A percentile compares a stretch with the other conserved stretches of the same genome.
These are phyloP conservation scores for Caranx melampygus DNA, from an alignment of 2,113 vertebrate genomes.

Conservation along the genomic window DNA sequence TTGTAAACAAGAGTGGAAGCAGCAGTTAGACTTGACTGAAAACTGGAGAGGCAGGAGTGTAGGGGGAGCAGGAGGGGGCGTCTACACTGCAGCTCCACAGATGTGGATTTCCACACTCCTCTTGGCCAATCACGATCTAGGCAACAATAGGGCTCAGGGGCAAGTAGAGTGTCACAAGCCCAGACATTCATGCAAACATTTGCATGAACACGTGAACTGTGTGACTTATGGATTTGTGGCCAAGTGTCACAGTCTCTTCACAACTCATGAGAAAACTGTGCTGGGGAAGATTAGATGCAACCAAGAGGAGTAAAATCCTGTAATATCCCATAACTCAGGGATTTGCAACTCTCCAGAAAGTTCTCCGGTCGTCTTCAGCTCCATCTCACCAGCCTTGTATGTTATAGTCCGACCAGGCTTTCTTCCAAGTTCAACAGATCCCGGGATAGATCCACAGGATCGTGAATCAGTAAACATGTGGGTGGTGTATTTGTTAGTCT, in stretches of 20 bases:
- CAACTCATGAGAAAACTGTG: background rate
- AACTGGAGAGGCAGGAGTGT: slow-evolving; percentile 10
- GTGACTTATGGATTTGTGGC: background rate
- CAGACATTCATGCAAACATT: slow-evolving; percentile 21
- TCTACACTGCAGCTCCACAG: slow-evolving; percentile 45
- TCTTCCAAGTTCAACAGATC: slow-evolving; percentile 27
- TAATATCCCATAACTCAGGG: background rate
- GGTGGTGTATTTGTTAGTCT: slow-evolving; percentile 56
- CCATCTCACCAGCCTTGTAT: background rate
- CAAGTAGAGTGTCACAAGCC: slow-evolving; percentile 12
- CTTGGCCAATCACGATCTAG: slow-evolving; percentile 34
- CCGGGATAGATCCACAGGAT: background rate
- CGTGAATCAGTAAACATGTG: slow-evolving; percentile 47
- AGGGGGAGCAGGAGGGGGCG: background rate
- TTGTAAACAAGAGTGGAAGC: slow-evolving; percentile 34
- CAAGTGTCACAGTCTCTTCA: background rate
- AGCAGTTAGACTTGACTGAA: slow-evolving; percentile 32
- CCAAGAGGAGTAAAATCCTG: background rate
- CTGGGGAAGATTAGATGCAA: background rate
- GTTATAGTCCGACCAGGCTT: slow-evolving; percentile 10
- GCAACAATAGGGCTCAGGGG: slow-evolving; percentile 11
- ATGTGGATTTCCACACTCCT: slow-evolving; percentile 62
- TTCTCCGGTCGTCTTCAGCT: background rate
- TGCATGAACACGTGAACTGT: slow-evolving; percentile 15
- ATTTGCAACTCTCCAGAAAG: slow-evolving; percentile 10